Evolutionary conservation across 1,140 invertebrate genomes (phyloP).

Genomic region (Drosophila elegans): DNA sequence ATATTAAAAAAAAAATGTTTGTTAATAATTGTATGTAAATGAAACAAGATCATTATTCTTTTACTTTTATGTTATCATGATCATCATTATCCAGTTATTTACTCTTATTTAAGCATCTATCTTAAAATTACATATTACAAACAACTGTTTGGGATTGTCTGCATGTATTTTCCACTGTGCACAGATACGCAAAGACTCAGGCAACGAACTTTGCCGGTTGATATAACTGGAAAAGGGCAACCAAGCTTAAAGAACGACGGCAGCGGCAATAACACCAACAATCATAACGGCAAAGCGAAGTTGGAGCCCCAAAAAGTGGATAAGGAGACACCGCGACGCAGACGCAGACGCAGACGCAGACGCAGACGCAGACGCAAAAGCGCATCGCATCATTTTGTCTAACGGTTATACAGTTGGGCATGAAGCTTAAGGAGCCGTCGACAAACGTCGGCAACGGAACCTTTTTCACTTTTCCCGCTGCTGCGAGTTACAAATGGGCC

Average conservation of each 20-base stretch:
- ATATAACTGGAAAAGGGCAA: conserved; percentile 55
- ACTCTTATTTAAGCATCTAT: too few species aligned
- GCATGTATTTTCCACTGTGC: not conserved
- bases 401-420: conserved; percentile 61
- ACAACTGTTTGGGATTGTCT: too few species aligned
- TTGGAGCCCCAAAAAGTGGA: conserved; percentile 50
- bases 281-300: conserved; percentile 57
- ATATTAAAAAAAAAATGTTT: too few species aligned
- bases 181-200: conserved; percentile 49
- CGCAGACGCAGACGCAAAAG: conserved; percentile 4
- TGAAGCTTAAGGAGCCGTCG: conserved; percentile 47
- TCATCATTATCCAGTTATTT: too few species aligned
- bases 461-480: conserved; percentile 74
- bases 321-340: conserved; percentile 2
- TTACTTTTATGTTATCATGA: not conserved
- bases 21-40: not conserved
- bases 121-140: too few species aligned
- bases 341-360: conserved; percentile 1
- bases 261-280: conserved; percentile 21
- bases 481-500: conserved; percentile 51
- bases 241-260: conserved; percentile 46
- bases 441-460: conserved; percentile 55
- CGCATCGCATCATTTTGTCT: conserved; percentile 65
- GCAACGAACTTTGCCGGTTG: conserved; percentile 64
- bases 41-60: not conserved